A percentile compares a stretch with the other conserved stretches of the same genome.
phyloP scores from a whole-genome alignment of 1,140 invertebrate species.

The Hyposmocoma kahamanoa region DNA sequence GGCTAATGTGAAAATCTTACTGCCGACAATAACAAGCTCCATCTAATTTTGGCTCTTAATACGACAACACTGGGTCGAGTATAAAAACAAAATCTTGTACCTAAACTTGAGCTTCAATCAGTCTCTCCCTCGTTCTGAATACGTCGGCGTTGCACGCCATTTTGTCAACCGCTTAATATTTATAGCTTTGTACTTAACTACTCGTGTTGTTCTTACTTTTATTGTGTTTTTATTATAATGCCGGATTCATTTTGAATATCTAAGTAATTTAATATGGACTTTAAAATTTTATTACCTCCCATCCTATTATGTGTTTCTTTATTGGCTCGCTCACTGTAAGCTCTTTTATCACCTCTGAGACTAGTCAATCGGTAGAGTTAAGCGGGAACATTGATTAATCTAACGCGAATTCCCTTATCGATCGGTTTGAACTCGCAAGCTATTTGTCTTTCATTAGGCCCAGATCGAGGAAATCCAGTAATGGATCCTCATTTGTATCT shows the following conservation, averaged over 20 bases:
- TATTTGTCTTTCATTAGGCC: slow-evolving; percentile 52
- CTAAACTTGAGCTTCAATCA: slow-evolving; percentile 8
- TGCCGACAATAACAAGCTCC: not conserved
- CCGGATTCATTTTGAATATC: slow-evolving; percentile 35
- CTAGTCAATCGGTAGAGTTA: not conserved
- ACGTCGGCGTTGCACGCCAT: slow-evolving; percentile 17
- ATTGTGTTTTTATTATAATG: slow-evolving; percentile 46
- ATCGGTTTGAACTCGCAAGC: slow-evolving; percentile 41
- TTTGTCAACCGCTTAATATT: slow-evolving; percentile 30
- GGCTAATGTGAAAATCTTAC: slow-evolving; percentile 4
- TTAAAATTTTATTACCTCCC: slow-evolving; percentile 34
- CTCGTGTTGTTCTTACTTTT: slow-evolving; percentile 22
- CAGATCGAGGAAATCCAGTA: slow-evolving; percentile 47
- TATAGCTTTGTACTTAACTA: slow-evolving; percentile 17
- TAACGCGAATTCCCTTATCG: slow-evolving; percentile 40
- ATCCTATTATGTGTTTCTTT: slow-evolving; percentile 13
- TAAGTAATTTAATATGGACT: slow-evolving; percentile 31
- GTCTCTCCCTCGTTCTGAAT: slow-evolving; percentile 14
- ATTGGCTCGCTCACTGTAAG: not conserved
- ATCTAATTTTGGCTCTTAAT: not conserved
- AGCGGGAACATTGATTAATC: slow-evolving; percentile 30
- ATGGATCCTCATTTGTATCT: slow-evolving; percentile 50
- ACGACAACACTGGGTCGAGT: not conserved
- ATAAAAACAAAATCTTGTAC: not conserved
- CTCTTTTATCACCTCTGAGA: not conserved